phyloP scores from a whole-genome alignment of 2,113 vertebrate species.

The Origma solitaria region DNA sequence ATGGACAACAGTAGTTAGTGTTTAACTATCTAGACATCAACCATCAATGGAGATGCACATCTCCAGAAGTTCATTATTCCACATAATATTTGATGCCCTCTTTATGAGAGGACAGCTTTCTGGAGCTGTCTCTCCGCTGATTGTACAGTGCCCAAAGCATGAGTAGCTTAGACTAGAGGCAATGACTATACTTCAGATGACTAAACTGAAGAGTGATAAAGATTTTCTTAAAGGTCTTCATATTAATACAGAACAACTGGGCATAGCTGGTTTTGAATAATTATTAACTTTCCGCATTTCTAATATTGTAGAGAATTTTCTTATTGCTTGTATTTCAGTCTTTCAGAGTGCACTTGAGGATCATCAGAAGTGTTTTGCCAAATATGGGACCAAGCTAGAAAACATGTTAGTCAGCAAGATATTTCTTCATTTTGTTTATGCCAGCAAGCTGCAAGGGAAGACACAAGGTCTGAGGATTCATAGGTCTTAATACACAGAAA shows the following conservation, averaged over 20 bases:
- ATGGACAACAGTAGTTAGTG: neutral
- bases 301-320: neutral
- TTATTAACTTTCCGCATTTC: neutral
- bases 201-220: neutral
- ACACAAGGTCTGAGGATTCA: neutral
- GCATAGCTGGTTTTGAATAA: neutral
- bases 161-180: neutral
- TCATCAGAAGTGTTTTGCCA: neutral
- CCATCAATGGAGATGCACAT: neutral
- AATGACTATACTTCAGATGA: neutral
- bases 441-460: neutral
- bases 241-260: neutral
- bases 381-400: neutral
- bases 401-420: neutral
- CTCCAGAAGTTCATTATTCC: neutral
- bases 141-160: neutral
- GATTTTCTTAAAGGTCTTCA: neutral
- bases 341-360: neutral
- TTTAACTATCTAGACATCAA: neutral
- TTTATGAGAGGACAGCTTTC: neutral
- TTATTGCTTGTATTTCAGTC: neutral
- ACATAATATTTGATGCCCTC: neutral
- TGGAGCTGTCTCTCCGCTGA: neutral
- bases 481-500: neutral
- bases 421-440: neutral